Evolutionary conservation across 2,113 vertebrate species (phyloP).

Genomic region (Pitta sordida): DNA sequence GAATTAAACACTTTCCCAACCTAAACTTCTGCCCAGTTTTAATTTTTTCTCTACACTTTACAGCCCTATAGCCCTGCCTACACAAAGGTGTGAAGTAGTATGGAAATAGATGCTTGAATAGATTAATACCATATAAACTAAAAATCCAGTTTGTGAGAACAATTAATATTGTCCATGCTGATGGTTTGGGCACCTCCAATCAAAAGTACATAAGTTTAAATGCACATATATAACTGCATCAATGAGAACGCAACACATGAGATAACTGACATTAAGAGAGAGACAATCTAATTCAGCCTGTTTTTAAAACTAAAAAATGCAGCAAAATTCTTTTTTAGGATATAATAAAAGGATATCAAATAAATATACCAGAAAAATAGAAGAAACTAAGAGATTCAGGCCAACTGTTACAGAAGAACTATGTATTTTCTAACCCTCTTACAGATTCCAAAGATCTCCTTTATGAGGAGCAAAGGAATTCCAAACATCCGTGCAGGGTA

Average conservation of each 20-base stretch:
- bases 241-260: not conserved
- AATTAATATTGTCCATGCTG: not conserved
- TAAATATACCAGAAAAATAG: not conserved
- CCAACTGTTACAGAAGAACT: not conserved
- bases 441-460: slow-evolving; percentile 57
- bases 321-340: not conserved
- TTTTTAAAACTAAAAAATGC: not conserved
- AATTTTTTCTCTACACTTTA: not conserved
- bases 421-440: slow-evolving; percentile 28
- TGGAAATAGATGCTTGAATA: not conserved
- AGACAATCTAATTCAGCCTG: not conserved
- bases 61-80: not conserved
- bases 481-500: slow-evolving; percentile 57
- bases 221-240: not conserved
- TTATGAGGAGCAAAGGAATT: slow-evolving; percentile 65
- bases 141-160: not conserved
- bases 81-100: not conserved
- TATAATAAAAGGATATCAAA: not conserved
- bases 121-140: not conserved
- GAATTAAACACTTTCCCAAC: not conserved
- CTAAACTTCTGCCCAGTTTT: not conserved
- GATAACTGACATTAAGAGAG: not conserved
- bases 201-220: not conserved
- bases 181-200: not conserved
- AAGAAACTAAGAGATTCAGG: not conserved